Evolutionary conservation across 2,888 invertebrate genomes (phyloP), one percentile per base, ranked within the genome.

Genomic region (Eupithecia abbreviata): DNA sequence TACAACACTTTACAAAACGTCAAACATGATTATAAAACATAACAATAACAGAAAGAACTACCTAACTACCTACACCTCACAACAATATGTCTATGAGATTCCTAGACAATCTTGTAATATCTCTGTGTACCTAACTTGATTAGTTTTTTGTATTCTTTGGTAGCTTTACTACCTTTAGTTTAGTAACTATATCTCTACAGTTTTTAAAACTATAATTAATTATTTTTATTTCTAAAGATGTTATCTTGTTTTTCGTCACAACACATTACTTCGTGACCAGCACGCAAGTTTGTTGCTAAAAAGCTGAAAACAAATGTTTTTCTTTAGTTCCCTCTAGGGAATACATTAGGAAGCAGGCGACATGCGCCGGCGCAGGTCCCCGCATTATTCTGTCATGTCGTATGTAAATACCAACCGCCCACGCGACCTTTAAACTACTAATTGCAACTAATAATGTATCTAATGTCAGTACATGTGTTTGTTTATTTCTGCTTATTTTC

Each of bases 371-470:
- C 78, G 68, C 71, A 72, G 30, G 7, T 30, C 42, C 5, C 30
- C 15, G 12, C 30, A 10, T 62, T 70, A 73, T 73, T 45, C 69
- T 65, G 49, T 72, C 74, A 47, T 67, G 51, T 30, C 72, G 58
- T 76, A 78, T 76, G 78, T 66, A 65, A 78, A 78, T 76, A 62
- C 62, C 55, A 79, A 79, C 78, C 62, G 78, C 70, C 68, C 43
- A 65, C 65, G 3, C 58, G 76, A 77, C 79, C 79, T 79, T 79
- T 77, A 6, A 47, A 67, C 12, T 55, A 70, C 69, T 76, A 70
- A 74, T 76, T 78, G 72, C 70, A 15, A 74, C 71, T 71, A 77
- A 69, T 79, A 76, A 72, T 51, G 75, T 70, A 58, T 71, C 76
- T 79, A 79, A 77, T 68, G 79, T 76, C 70, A 74, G 51, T 58